Percentiles rank a stretch among this genome's conserved stretches.
Conservation (phyloP, 2,888 invertebrate species). For the Nemoura dubitans region DNA sequence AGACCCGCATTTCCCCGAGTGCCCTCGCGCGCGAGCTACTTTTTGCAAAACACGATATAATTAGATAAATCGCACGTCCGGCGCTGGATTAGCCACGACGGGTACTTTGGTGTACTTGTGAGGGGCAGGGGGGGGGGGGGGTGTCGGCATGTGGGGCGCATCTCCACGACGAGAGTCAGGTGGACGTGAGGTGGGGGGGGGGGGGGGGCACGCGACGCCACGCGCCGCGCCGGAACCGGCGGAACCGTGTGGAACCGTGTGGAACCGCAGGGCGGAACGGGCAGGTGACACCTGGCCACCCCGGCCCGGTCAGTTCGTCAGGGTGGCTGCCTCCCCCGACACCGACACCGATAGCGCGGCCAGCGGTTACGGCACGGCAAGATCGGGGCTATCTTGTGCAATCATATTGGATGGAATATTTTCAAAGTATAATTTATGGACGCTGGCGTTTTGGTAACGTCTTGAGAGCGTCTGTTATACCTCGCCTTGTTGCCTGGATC, state of each 20-base stretch:
- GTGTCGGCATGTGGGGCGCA: neutral
- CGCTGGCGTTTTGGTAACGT: neutral
- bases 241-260: neutral
- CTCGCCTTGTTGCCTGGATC: neutral
- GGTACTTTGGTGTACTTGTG: neutral
- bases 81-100: neutral
- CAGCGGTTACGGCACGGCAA: neutral
- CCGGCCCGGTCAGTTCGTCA: neutral
- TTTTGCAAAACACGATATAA: too few relatives aligned
- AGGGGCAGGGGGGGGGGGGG: neutral
- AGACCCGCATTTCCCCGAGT: neutral
- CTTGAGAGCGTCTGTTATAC: neutral
- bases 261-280: neutral
- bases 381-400: neutral
- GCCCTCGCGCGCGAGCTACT: neutral
- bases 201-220: neutral
- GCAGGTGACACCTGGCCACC: slow-evolving; percentile 19
- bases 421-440: neutral
- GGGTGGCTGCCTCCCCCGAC: neutral
- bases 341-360: too few relatives aligned
- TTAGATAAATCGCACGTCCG: neutral
- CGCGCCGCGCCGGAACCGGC: slow-evolving; percentile 8
- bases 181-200: neutral
- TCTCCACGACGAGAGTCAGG: neutral
- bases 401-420: neutral